These are phyloP conservation scores for Acrobasis repandana DNA, from an alignment of 2,888 invertebrate species.

Conservation along the genomic window DNA sequence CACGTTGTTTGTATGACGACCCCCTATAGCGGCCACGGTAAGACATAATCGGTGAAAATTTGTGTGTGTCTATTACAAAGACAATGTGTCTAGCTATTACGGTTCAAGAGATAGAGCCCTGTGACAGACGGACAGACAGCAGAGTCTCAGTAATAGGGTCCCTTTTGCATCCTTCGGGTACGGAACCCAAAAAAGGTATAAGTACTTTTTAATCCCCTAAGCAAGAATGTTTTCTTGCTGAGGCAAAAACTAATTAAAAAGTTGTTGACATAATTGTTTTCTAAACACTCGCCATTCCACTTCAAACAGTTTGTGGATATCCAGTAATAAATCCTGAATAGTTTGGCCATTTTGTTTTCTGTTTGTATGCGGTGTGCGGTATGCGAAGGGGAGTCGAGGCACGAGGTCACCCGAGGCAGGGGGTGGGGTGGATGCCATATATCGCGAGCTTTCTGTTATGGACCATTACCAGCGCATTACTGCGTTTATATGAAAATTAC, in stretches of 20 bases:
- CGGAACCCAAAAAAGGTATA: too few species aligned
- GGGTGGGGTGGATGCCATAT: slow-evolving; percentile 43
- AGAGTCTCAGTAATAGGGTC: too few species aligned
- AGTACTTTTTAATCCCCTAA: too few species aligned
- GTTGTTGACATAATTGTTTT: slow-evolving; percentile 41
- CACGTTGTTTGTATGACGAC: too few species aligned
- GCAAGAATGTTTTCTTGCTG: neutral
- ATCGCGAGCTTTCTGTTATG: slow-evolving; percentile 67
- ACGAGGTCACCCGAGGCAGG: slow-evolving; percentile 18
- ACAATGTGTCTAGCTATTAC: too few species aligned
- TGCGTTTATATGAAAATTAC: slow-evolving; percentile 66
- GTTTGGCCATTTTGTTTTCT: slow-evolving; percentile 57
- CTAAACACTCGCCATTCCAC: slow-evolving; percentile 46
- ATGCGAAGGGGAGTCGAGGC: slow-evolving; percentile 34
- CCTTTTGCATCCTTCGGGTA: too few species aligned
- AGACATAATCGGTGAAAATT: too few species aligned
- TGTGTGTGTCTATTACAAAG: too few species aligned
- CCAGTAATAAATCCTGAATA: slow-evolving; percentile 56
- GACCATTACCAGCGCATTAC: slow-evolving; percentile 68
- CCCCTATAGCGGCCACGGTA: too few species aligned
- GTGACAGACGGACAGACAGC: too few species aligned
- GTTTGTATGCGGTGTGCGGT: slow-evolving; percentile 42
- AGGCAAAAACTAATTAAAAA: neutral
- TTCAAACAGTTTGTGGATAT: slow-evolving; percentile 50
- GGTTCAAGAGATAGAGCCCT: too few species aligned